These are phyloP conservation scores for Acronicta psi DNA, from an alignment of 2,888 invertebrate species.

Conservation along the genomic window DNA sequence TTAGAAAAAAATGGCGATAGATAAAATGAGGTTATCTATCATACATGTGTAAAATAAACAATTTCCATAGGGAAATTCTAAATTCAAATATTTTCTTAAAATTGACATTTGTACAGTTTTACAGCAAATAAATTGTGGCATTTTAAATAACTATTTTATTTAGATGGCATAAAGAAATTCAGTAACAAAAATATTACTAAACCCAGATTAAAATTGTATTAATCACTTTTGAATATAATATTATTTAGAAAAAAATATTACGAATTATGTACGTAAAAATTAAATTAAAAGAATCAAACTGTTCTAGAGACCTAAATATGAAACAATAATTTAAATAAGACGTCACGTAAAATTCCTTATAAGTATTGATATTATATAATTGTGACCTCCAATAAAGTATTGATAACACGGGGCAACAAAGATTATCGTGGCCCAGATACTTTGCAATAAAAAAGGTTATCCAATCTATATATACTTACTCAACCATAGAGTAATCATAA, in stretches of 20 bases:
- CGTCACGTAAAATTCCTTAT: conserved; percentile 35
- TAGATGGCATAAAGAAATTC: no score
- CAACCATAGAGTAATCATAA: conserved; percentile 16
- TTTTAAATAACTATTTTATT: no score
- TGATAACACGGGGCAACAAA: conserved; percentile 36
- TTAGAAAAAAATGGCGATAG: conserved; percentile 4
- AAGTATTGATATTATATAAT: conserved; percentile 39
- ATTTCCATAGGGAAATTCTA: background rate
- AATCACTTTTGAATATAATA: no score
- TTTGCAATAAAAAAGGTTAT: conserved; percentile 50
- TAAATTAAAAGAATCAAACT: no score
- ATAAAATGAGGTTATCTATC: conserved; percentile 6
- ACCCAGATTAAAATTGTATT: no score
- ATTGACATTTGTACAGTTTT: no score
- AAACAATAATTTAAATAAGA: background rate
- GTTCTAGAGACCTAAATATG: background rate
- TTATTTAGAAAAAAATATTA: no score
- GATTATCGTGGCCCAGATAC: conserved; percentile 37
- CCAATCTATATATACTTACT: conserved; percentile 22
- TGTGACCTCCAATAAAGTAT: conserved; percentile 29
- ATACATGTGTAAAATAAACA: background rate
- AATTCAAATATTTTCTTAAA: no score
- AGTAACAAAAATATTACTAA: no score
- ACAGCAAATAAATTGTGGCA: no score
- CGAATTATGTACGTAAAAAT: no score